Evolutionary conservation across 2,113 vertebrate species (phyloP), one percentile per base, ranked within the genome.

Genomic region (Hemicordylus capensis): DNA sequence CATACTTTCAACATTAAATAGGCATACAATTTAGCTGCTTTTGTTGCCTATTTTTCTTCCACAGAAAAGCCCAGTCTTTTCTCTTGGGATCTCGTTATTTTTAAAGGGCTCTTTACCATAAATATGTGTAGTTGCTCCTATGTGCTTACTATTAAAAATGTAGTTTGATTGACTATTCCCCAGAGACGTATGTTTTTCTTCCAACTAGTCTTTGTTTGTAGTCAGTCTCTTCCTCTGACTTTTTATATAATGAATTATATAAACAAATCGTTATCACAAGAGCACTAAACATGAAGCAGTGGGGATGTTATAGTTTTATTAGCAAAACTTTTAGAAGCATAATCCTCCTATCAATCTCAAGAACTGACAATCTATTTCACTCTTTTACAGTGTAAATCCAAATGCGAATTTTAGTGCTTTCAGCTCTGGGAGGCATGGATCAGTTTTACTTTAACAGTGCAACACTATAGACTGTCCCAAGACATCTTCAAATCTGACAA

Each of bases 81-180:
- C 87, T 39, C 63, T 63, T 34, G 90, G 87, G 92, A 91, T 12
- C 84, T 93, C 89, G 90, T 93, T 94, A 94, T 77, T 86, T 87
- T 44, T 78, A 78, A 77, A 1, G 81, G 84, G 81, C 28, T 80
- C 46, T 93, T 90, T 89, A 46, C 75, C 70, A 80, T 77, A 86
- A 48, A 42, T 88, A 48, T 37, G 37, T 48, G 74, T 83, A 83
- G 26, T 8, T 86, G 78, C 61, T 81, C 17, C 24, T n/a, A 67
- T 80, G 20, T 56, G 48, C 79, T 87, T 83, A 72, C 39, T 81
- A 44, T 70, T 84, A 91, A 80, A 91, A 93, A n/a, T 83, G 74
- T 20, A 90, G 73, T 61, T 64, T 61, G 17, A 39, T 5, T 81
- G 70, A 28, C 85, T 84, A 75, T 92, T 94, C 91, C 28, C 93